Evolutionary conservation across 1,140 invertebrate species (phyloP).

Genomic region (Sipha flava): DNA sequence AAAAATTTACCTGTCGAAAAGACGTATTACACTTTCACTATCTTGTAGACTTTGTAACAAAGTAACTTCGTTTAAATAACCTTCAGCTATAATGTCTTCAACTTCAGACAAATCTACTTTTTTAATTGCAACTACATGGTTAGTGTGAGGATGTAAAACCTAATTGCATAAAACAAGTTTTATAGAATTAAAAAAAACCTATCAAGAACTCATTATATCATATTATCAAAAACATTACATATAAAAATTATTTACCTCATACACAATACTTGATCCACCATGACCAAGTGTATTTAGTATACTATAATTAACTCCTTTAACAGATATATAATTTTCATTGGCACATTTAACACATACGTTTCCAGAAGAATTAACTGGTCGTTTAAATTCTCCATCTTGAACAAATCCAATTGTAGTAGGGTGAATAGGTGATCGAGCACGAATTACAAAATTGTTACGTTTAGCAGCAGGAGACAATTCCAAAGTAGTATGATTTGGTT

Average conservation of each 20-base stretch:
- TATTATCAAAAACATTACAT: background rate
- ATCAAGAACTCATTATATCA: background rate
- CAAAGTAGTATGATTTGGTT: background rate
- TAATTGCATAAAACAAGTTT: slow-evolving; percentile 26
- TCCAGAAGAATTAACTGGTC: background rate
- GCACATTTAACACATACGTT: slow-evolving; percentile 7
- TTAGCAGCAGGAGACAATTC: slow-evolving; percentile 24
- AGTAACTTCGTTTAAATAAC: slow-evolving; percentile 85
- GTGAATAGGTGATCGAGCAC: slow-evolving; percentile 15
- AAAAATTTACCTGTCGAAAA: slow-evolving; percentile 78
- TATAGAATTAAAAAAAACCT: background rate
- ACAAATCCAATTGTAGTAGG: background rate
- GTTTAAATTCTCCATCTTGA: slow-evolving; percentile 28
- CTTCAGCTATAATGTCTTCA: slow-evolving; percentile 60
- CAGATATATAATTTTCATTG: slow-evolving; percentile 22
- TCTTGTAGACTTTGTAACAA: slow-evolving; percentile 76
- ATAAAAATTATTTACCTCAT: slow-evolving; percentile 35
- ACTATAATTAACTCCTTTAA: slow-evolving; percentile 37
- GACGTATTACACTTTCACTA: slow-evolving; percentile 69
- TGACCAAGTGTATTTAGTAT: slow-evolving; percentile 38
- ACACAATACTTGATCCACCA: slow-evolving; percentile 40
- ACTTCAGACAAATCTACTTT: slow-evolving; percentile 57
- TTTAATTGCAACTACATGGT: slow-evolving; percentile 39
- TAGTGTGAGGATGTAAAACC: slow-evolving; percentile 37
- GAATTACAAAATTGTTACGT: background rate